phyloP scores from a whole-genome alignment of 1,140 invertebrate genomes.

The Sogatella furcifera region DNA sequence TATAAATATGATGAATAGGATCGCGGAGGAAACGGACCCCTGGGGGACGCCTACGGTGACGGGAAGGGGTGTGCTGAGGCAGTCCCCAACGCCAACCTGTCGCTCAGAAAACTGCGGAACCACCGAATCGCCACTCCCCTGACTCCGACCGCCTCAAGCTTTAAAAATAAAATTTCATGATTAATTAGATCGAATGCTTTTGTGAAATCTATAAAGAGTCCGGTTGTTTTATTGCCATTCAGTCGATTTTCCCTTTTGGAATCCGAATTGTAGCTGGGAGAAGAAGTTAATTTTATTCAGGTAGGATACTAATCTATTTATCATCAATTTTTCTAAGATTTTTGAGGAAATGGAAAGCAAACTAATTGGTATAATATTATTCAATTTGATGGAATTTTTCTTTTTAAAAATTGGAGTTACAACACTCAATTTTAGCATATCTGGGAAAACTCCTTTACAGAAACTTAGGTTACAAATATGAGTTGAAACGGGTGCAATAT shows the following conservation, averaged over 20 bases:
- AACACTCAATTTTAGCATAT: neutral
- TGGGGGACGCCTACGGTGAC: neutral
- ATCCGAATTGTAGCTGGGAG: constrained; percentile 1
- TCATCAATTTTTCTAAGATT: constrained; percentile 9
- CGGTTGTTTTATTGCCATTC: constrained; percentile 5
- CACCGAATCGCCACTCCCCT: constrained; percentile 2
- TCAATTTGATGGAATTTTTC: neutral
- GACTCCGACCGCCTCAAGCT: constrained; percentile 4
- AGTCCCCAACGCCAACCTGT: neutral
- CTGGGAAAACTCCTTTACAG: neutral
- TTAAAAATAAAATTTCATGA: constrained; percentile 1
- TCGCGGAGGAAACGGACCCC: constrained; percentile 2
- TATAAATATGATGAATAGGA: constrained; percentile 8
- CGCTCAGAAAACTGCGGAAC: neutral
- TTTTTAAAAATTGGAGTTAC: constrained; percentile 1
- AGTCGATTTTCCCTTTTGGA: constrained; percentile 6
- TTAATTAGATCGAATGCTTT: constrained; percentile 4
- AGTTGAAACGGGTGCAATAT: neutral
- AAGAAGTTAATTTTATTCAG: constrained; percentile 6
- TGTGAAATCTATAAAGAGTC: constrained; percentile 5
- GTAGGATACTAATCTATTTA: constrained; percentile 1
- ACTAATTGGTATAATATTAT: constrained; percentile 3
- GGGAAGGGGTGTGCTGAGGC: neutral
- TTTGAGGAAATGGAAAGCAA: constrained; percentile 10
- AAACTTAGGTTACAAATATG: neutral